phyloP scores from a whole-genome alignment of 1,140 invertebrate genomes.

The Asobara japonica region DNA sequence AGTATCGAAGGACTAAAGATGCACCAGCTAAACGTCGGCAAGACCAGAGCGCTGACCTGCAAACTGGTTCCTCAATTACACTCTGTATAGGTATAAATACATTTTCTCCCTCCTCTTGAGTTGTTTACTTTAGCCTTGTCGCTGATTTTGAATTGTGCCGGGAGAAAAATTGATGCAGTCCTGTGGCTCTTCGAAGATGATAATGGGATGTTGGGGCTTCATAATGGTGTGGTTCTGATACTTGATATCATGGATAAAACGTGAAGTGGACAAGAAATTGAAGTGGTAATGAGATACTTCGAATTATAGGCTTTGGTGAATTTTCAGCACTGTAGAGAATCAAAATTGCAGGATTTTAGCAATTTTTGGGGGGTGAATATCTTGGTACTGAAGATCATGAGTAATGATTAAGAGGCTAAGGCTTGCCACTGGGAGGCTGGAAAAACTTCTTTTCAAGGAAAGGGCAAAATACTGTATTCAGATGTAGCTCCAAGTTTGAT shows the following conservation, averaged over 20 bases:
- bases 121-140: conserved; percentile 6
- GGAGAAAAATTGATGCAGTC: not conserved
- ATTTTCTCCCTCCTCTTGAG: not conserved
- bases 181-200: not conserved
- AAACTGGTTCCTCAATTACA: conserved; percentile 44
- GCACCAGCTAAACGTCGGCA: conserved; percentile 25
- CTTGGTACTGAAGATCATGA: no score
- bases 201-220: not conserved
- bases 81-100: conserved; percentile 15
- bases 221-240: not conserved
- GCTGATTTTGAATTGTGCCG: not conserved
- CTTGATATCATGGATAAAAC: not conserved
- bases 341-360: no score
- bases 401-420: no score
- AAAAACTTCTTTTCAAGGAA: no score
- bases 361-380: no score
- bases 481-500: no score
- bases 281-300: no score
- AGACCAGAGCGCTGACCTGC: conserved; percentile 39
- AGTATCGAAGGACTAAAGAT: conserved; percentile 20
- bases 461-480: no score
- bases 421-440: no score
- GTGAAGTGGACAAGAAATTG: no score
- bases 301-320: no score
- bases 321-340: no score